Evolutionary conservation across 2,888 invertebrate species (phyloP).

Genomic region (Machimus atricapillus): DNA sequence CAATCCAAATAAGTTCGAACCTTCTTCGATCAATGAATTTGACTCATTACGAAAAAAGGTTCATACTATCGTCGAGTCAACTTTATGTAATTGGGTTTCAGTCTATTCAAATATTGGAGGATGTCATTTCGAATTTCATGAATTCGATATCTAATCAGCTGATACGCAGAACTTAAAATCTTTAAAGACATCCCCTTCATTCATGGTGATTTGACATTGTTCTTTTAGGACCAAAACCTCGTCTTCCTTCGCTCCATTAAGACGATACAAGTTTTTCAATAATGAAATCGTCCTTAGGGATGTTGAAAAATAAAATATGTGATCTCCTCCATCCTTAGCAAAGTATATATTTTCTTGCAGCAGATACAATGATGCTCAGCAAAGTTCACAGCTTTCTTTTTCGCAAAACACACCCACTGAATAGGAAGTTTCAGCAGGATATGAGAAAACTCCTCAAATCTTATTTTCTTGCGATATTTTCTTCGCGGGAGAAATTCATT

Average conservation of each 20-base stretch:
- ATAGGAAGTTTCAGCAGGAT: not conserved
- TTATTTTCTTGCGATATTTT: not conserved
- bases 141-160: not conserved
- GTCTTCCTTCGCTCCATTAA: not conserved
- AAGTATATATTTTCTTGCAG: not conserved
- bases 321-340: not conserved
- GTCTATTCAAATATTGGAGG: not conserved
- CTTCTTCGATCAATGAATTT: not conserved
- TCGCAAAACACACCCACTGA: not conserved
- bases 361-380: not conserved
- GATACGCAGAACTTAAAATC: not conserved
- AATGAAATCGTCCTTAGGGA: not conserved
- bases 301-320: not conserved
- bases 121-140: not conserved
- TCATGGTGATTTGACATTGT: not conserved
- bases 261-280: not conserved
- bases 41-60: not conserved
- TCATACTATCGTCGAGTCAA: not conserved
- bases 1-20: not conserved
- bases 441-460: not conserved
- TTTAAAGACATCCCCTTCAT: not conserved
- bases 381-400: not conserved
- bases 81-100: not conserved
- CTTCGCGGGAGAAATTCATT: not conserved
- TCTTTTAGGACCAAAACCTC: not conserved